Evolutionary conservation across 2,888 invertebrate species (phyloP).

Genomic region (Ophion costatus): DNA sequence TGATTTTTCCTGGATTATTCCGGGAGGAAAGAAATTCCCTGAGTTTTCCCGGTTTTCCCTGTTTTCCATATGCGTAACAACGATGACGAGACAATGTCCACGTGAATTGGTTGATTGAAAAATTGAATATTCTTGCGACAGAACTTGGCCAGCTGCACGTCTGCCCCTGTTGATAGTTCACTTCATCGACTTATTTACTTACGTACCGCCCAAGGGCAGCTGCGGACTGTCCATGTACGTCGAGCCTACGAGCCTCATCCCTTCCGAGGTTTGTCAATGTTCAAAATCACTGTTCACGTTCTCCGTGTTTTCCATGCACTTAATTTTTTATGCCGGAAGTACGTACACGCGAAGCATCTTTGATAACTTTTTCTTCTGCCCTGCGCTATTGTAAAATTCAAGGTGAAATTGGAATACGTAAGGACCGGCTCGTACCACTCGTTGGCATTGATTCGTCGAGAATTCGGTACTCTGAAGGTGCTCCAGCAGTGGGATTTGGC

Average conservation of each 20-base stretch:
- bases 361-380: too few species aligned
- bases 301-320: neutral
- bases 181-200: conserved; percentile 80
- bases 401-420: conserved; percentile 76
- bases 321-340: neutral
- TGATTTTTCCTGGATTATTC: too few species aligned
- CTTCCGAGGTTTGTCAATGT: conserved; percentile 75
- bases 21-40: too few species aligned
- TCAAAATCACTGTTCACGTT: neutral
- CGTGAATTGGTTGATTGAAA: neutral
- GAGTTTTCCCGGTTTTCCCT: too few species aligned
- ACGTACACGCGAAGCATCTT: too few species aligned
- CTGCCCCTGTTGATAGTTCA: conserved; percentile 77
- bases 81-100: neutral
- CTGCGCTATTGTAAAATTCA: conserved; percentile 18
- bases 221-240: conserved; percentile 79
- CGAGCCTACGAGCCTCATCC: conserved; percentile 73
- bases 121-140: conserved; percentile 53
- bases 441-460: conserved; percentile 75
- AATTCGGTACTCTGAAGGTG: conserved; percentile 72
- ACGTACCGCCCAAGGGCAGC: conserved; percentile 79
- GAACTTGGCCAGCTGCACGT: conserved; percentile 78
- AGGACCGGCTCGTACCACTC: conserved; percentile 73
- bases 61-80: too few species aligned
- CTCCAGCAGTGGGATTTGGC: conserved; percentile 80